These are phyloP conservation scores for Drosophila bunnanda DNA, from an alignment of 2,888 invertebrate genomes.

Conservation along the genomic window DNA sequence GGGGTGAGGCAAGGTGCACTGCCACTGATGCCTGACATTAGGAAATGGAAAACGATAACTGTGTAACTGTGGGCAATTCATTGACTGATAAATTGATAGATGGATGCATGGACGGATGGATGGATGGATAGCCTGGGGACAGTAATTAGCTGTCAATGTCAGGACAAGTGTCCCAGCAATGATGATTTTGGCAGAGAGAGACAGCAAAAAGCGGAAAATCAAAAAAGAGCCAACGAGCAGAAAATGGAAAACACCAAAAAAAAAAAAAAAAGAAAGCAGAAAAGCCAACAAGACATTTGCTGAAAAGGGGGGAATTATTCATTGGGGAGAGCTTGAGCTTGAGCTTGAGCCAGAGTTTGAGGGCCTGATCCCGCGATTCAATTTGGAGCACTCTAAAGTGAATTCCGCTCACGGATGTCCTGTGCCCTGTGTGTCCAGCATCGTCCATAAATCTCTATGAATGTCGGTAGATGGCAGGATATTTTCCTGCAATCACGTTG, in stretches of 20 bases:
- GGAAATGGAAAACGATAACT: constrained; percentile 20
- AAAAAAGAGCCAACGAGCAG: neutral
- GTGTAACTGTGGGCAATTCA: constrained; percentile 29
- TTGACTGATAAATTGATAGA: constrained; percentile 31
- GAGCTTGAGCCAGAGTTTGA: constrained; percentile 3
- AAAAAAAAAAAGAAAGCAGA: neutral
- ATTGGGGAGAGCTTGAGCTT: constrained; percentile 22
- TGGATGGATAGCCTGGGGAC: constrained; percentile 25
- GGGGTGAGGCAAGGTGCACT: constrained; percentile 6
- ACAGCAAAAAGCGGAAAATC: neutral
- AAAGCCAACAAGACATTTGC: constrained; percentile 5
- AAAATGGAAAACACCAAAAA: neutral
- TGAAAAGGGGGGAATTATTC: constrained; percentile 20
- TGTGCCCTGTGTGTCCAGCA: constrained; percentile 1
- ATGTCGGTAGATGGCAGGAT: constrained; percentile 54
- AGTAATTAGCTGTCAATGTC: constrained; percentile 72
- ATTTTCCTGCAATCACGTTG: constrained; percentile 66
- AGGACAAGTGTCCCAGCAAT: constrained; percentile 30
- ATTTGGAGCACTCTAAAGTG: constrained; percentile 38
- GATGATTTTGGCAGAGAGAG: constrained; percentile 1
- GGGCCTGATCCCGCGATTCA: constrained; percentile 31
- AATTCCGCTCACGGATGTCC: constrained; percentile 26
- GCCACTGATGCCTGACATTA: constrained; percentile 10
- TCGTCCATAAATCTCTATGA: constrained; percentile 64
- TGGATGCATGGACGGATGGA: constrained; percentile 5